Conservation (phyloP, 1,140 invertebrate species). For the Epicauta chinensis region DNA sequence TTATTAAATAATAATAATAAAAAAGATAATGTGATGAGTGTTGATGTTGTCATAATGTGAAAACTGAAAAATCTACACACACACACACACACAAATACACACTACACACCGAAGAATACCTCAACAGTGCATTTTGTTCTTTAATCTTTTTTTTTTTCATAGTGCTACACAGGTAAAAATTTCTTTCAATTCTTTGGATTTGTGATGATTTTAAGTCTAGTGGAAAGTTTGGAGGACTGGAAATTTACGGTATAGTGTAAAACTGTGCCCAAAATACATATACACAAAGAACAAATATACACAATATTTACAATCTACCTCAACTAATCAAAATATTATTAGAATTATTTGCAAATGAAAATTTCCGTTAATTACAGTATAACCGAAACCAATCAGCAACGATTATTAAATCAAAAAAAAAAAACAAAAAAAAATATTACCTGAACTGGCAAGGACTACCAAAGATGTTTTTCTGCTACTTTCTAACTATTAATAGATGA, state of each 20-base stretch:
- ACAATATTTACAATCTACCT: slow-evolving; percentile 39
- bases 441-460: slow-evolving; percentile 28
- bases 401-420: slow-evolving; percentile 4
- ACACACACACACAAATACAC: too few relatives aligned
- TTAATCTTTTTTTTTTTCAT: background rate
- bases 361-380: slow-evolving; percentile 39
- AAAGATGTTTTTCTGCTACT: slow-evolving; percentile 22
- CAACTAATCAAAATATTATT: slow-evolving; percentile 41
- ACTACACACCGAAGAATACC: slow-evolving; percentile 22
- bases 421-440: slow-evolving; percentile 19
- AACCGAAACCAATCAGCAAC: slow-evolving; percentile 30
- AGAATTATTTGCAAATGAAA: slow-evolving; percentile 31
- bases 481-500: too few relatives aligned
- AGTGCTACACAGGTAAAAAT: slow-evolving; percentile 5
- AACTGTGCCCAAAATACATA: slow-evolving; percentile 29
- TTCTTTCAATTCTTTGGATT: slow-evolving; percentile 8
- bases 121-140: slow-evolving; percentile 26
- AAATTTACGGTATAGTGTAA: slow-evolving; percentile 35
- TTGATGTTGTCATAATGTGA: too few relatives aligned
- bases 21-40: too few relatives aligned
- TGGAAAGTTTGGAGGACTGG: slow-evolving; percentile 37
- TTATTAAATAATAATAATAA: too few relatives aligned
- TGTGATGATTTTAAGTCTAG: slow-evolving; percentile 14
- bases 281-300: too few relatives aligned
- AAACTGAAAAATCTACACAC: too few relatives aligned